Percentiles rank a stretch among this genome's conserved stretches.
Evolutionary conservation across 2,888 invertebrate genomes (phyloP).

Genomic region (Rambutsinella grinnellia): DNA sequence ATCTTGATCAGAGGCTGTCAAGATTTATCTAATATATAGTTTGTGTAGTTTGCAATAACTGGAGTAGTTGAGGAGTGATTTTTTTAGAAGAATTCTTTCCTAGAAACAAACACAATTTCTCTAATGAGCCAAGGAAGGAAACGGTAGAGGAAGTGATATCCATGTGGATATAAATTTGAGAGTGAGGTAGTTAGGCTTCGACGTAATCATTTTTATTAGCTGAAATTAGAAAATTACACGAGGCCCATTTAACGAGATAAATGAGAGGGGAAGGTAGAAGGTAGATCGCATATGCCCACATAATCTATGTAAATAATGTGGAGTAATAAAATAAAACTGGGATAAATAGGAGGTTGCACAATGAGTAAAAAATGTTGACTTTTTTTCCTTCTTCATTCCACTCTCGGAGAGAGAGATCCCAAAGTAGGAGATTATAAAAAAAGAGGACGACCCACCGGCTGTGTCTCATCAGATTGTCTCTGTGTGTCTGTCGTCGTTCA

Average conservation of each 20-base stretch:
- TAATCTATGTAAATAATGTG: neutral
- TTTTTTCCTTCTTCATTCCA: neutral
- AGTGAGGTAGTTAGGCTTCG: neutral
- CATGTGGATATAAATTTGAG: too few species aligned
- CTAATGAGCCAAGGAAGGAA: too few species aligned
- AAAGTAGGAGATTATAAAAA: neutral
- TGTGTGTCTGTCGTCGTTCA: neutral
- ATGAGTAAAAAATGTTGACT: too few species aligned
- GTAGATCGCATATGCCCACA: neutral
- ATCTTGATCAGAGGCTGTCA: too few species aligned
- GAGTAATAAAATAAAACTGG: neutral
- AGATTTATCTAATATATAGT: too few species aligned
- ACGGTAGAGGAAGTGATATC: too few species aligned
- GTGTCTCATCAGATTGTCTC: constrained; percentile 23
- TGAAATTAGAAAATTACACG: neutral
- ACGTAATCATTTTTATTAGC: neutral
- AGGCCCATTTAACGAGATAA: neutral
- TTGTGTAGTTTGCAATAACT: too few species aligned
- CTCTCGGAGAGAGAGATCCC: neutral
- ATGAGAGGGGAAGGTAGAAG: neutral
- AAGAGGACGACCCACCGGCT: constrained; percentile 33
- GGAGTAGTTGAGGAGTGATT: too few species aligned
- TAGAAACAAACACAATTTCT: too few species aligned
- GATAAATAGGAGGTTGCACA: neutral
- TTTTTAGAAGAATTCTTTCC: too few species aligned